Evolutionary conservation across 2,113 vertebrate species (phyloP).

Genomic region (Ictalurus furcatus): DNA sequence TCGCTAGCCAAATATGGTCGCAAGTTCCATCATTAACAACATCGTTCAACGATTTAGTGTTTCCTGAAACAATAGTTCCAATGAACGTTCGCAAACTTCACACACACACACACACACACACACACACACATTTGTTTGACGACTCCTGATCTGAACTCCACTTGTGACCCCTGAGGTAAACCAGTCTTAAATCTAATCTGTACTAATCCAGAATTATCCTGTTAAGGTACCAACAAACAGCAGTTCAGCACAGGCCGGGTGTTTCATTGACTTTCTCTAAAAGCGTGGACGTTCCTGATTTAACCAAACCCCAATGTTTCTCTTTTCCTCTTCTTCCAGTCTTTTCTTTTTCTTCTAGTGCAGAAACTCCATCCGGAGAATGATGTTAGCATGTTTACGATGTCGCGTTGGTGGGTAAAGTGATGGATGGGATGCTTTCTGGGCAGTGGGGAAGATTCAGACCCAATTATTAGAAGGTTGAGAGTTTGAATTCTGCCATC

Average conservation of each 20-base stretch:
- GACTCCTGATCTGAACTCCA: background rate
- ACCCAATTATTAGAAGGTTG: background rate
- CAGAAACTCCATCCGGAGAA: background rate
- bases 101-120: background rate
- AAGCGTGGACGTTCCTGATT: background rate
- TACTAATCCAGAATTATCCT: conserved; percentile 58
- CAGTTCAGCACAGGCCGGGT: background rate
- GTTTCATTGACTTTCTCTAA: background rate
- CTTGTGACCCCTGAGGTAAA: conserved; percentile 5
- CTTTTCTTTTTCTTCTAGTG: background rate
- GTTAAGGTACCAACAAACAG: conserved; percentile 45
- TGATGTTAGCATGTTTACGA: background rate
- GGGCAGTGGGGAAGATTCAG: background rate
- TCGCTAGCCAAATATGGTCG: no score
- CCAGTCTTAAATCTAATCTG: conserved; percentile 60
- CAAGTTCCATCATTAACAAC: no score
- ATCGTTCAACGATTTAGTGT: no score
- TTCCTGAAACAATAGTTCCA: no score
- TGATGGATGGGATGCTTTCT: background rate
- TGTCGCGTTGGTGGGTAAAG: background rate
- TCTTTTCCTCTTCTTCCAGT: background rate
- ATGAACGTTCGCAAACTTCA: background rate
- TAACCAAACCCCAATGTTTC: background rate
- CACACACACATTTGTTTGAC: background rate
- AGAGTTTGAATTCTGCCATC: background rate